A percentile compares a stretch with the other conserved stretches of the same genome.
phyloP scores from a whole-genome alignment of 2,797 vertebrate genomes.

The Channa striata region DNA sequence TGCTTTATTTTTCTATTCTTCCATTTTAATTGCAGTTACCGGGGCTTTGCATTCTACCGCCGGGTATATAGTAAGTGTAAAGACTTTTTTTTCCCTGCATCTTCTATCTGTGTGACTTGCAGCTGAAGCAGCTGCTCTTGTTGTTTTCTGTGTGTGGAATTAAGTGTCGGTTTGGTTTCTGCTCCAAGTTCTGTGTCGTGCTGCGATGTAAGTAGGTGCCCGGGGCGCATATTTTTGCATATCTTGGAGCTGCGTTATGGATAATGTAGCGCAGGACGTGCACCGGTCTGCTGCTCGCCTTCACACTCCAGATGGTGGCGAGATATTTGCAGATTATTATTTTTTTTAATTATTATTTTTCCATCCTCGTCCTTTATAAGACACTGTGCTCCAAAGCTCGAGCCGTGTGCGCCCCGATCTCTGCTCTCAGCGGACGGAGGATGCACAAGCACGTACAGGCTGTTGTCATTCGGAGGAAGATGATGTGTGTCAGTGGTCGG shows the following conservation, averaged over 20 bases:
- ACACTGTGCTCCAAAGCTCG: constrained; percentile 14
- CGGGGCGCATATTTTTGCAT: constrained; percentile 57
- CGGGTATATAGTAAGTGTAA: constrained; percentile 83
- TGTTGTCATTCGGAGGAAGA: background rate
- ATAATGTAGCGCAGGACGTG: constrained; percentile 41
- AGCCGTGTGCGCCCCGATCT: constrained; percentile 17
- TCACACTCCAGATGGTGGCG: constrained; percentile 52
- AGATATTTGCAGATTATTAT: constrained; percentile 34
- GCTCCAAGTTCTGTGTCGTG: constrained; percentile 68
- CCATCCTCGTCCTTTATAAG: constrained; percentile 30
- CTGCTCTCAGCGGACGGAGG: background rate
- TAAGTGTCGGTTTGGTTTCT: constrained; percentile 43
- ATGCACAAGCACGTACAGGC: constrained; percentile 1
- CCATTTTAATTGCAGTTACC: constrained; percentile 80
- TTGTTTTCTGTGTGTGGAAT: constrained; percentile 40
- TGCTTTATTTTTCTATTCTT: constrained; percentile 59
- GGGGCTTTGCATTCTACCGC: constrained; percentile 78
- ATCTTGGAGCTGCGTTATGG: constrained; percentile 45
- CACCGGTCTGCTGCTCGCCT: constrained; percentile 33
- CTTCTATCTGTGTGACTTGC: constrained; percentile 26
- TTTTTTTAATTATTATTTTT: background rate
- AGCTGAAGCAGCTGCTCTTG: constrained; percentile 19
- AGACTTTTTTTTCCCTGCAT: constrained; percentile 61
- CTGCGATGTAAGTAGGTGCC: constrained; percentile 37
- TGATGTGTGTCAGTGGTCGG: constrained; percentile 13